phyloP scores from a whole-genome alignment of 2,797 vertebrate species.

The Pangasius macronema region DNA sequence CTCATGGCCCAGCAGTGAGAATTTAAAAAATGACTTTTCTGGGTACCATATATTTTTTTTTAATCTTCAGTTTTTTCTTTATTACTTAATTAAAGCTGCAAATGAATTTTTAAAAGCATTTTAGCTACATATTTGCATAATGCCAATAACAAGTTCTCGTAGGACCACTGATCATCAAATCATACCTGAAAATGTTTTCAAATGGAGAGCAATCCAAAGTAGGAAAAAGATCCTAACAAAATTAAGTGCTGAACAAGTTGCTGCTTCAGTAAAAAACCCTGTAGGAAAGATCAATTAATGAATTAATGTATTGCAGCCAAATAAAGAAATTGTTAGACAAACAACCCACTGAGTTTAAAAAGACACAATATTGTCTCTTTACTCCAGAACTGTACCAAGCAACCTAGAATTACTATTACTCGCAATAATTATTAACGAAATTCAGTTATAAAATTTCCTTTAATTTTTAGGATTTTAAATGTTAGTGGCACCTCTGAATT shows the following conservation, averaged over 20 bases:
- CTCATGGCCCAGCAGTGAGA: no score
- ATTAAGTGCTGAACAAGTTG: slow-evolving; percentile 3
- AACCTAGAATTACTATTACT: not conserved
- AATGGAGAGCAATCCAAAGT: not conserved
- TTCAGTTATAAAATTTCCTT: not conserved
- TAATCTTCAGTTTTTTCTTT: no score
- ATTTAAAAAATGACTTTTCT: no score
- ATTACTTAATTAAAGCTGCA: no score
- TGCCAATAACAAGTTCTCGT: not conserved
- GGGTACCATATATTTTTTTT: no score
- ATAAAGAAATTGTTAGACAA: not conserved
- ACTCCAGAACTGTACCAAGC: not conserved
- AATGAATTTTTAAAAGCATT: no score
- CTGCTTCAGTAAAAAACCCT: slow-evolving; percentile 14
- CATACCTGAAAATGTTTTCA: not conserved
- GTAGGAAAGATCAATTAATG: not conserved
- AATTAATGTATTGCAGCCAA: not conserved
- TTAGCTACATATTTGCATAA: not conserved
- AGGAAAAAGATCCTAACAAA: not conserved
- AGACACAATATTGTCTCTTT: not conserved
- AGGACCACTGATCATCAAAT: not conserved
- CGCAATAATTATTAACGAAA: not conserved
- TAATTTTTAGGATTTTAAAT: not conserved
- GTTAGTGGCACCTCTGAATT: not conserved
- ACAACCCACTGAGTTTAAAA: not conserved